Evolutionary conservation across 2,113 vertebrate genomes (phyloP), one percentile per base, ranked within the genome.

Genomic region (Trogon surrucura): DNA sequence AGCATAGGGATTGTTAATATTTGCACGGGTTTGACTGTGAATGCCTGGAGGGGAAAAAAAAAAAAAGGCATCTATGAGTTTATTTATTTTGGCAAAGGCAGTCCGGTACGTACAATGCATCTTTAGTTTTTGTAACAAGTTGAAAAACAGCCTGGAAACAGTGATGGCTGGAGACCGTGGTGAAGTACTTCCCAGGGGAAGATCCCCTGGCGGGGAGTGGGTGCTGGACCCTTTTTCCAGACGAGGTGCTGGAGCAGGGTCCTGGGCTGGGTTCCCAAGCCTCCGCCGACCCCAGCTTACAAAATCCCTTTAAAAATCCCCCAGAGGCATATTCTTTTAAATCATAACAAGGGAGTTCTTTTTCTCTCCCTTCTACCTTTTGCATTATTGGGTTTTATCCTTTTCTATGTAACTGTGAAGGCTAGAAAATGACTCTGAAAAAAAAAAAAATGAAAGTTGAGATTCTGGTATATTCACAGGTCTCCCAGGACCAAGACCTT

Each of bases 71-170:
- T 77, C 78, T 70, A 12, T 3, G 77, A 79, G 95, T 93, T 92
- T 96, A 25, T 96, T 97, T 97, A 14, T 53, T 70, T 96, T 97
- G 96, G 96, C 96, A 90, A 50, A 60, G 85, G 82, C 88, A 26
- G 73, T 4, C 2, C 6, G 3, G 65, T 57, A 6, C 62, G 32
- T 77, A 96, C 92, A 96, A 92, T 91, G 84, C 93, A 94, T 79
- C 96, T 89, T 95, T 75, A 77, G 91, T 91, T 82, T 92, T 65
- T 87, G 61, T 66, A 66, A 36, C 45, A 67, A 65, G 57, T 67
- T 79, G 73, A 85, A 69, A 92, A 92, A 2, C 92, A 77, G 93
- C 86, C 83, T 95, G 88, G 86, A 70, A 91, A 54, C 1, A 57
- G 86, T 51, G 77, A 66, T 87, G 61, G 25, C 71, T 88, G 96